These are phyloP conservation scores for Emydoidea blandingii DNA, from an alignment of 2,797 vertebrate species.

Conservation along the genomic window DNA sequence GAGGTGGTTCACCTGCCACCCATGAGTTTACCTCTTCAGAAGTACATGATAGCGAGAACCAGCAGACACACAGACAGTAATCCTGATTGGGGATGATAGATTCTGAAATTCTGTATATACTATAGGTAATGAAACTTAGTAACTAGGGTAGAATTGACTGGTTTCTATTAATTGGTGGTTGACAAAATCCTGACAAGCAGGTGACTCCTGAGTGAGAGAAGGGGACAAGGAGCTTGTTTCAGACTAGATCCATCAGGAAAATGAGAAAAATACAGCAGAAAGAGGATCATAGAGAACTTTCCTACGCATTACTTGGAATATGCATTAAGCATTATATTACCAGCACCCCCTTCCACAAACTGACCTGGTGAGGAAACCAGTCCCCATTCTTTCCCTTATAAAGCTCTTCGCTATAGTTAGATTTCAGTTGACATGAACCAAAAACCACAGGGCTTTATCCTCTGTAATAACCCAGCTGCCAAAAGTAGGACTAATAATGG, in stretches of 20 bases:
- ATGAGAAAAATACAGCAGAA: not conserved
- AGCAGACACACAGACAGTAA: not conserved
- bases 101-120: not conserved
- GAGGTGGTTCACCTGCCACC: no score
- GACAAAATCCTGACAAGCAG: not conserved
- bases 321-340: not conserved
- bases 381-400: constrained; percentile 18
- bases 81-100: not conserved
- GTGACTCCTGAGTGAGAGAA: not conserved
- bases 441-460: not conserved
- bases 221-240: not conserved
- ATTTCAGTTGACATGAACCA: not conserved
- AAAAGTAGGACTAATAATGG: not conserved
- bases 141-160: not conserved
- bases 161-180: not conserved
- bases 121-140: not conserved
- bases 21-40: not conserved
- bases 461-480: not conserved
- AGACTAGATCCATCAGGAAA: not conserved
- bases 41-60: not conserved
- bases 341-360: not conserved
- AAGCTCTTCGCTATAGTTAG: not conserved
- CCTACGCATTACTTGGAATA: not conserved
- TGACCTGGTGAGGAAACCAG: not conserved
- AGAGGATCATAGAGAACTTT: not conserved